Conservation (phyloP, 1,140 invertebrate genomes). For the Caenorhabditis inopinata region DNA sequence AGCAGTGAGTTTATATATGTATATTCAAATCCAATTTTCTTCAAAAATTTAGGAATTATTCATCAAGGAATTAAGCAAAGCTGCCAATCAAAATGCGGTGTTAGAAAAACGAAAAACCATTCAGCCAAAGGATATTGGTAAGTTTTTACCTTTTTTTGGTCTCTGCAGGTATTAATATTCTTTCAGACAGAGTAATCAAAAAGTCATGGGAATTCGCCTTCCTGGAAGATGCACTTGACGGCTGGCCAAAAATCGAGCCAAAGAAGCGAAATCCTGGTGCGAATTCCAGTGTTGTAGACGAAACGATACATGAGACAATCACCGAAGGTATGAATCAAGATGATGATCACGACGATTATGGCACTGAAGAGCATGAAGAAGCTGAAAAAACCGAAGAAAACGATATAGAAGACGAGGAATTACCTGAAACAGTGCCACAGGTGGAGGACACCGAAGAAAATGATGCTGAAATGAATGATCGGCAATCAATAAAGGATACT, state of each 20-base stretch:
- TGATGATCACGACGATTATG: neutral
- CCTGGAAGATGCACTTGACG: conserved; percentile 3
- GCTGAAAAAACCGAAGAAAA: neutral
- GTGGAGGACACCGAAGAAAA: neutral
- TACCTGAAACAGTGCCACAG: neutral
- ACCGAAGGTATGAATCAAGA: neutral
- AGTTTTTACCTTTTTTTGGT: too few species aligned
- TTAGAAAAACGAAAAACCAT: neutral
- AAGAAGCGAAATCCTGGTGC: neutral
- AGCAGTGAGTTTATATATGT: neutral
- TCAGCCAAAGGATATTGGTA: conserved; percentile 8
- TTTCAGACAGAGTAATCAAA: neutral
- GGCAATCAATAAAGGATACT: neutral
- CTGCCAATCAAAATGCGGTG: neutral
- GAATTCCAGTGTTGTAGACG: neutral
- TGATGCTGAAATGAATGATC: neutral
- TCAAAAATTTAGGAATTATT: neutral
- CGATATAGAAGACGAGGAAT: neutral
- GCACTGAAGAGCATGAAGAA: neutral
- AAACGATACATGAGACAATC: neutral
- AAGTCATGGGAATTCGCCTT: neutral
- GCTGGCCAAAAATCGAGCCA: neutral
- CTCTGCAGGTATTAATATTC: neutral
- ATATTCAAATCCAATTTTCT: neutral
- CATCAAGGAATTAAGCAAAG: conserved; percentile 10